These are phyloP conservation scores for Cataglyphis rosenhaueri DNA, from an alignment of 2,888 invertebrate species.

Conservation along the genomic window DNA sequence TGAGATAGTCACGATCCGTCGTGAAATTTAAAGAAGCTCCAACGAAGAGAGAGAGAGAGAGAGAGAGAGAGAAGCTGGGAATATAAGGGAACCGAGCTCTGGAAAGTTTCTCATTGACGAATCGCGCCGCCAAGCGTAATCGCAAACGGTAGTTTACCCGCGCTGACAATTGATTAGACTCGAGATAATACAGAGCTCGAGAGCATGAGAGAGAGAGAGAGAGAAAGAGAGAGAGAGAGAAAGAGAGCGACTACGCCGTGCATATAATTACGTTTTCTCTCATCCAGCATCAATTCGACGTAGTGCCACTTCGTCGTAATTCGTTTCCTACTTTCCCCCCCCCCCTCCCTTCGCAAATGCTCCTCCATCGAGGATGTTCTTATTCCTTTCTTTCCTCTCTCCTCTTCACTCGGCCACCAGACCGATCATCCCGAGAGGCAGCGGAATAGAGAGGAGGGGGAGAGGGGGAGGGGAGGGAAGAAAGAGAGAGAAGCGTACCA, in stretches of 20 bases:
- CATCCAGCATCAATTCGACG: conserved; percentile 68
- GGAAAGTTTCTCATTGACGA: conserved; percentile 46
- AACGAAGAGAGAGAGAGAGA: neutral
- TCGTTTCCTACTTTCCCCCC: conserved; percentile 52
- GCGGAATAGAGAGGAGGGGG: neutral
- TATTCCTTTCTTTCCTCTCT: neutral
- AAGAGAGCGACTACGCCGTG: conserved; percentile 30
- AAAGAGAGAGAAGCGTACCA: conserved; percentile 20
- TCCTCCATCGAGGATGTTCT: conserved; percentile 18
- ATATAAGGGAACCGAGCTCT: conserved; percentile 31
- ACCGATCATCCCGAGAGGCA: neutral
- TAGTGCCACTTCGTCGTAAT: conserved; percentile 41
- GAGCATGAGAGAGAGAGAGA: neutral
- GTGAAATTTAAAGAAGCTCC: conserved; percentile 42
- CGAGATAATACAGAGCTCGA: conserved; percentile 36
- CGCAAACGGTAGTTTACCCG: conserved; percentile 48
- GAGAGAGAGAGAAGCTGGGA: neutral
- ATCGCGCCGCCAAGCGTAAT: conserved; percentile 45
- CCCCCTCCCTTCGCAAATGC: conserved; percentile 28
- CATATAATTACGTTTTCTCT: conserved; percentile 70
- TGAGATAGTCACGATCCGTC: conserved; percentile 46
- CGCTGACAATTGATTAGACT: conserved; percentile 52
- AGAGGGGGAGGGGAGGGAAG: neutral
- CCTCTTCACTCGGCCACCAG: neutral
- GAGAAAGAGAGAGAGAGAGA: neutral